Conservation (phyloP, 35 echinoderm and acorn worm species). For the Ptychodera flava region DNA sequence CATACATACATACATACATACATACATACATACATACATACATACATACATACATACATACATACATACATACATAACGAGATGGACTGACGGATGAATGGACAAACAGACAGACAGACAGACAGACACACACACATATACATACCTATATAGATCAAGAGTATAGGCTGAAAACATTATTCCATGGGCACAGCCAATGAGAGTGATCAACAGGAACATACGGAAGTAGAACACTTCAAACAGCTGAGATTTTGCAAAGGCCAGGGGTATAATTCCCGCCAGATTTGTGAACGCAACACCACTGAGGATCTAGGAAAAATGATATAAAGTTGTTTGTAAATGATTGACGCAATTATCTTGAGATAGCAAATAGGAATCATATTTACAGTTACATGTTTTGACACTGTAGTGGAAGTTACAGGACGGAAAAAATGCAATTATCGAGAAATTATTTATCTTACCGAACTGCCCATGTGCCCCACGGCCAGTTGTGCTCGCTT, state of each 20-base stretch:
- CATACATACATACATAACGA: too few relatives aligned
- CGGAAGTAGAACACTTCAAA: slow-evolving; percentile 99
- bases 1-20: too few relatives aligned
- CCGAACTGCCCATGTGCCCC: slow-evolving; percentile 73
- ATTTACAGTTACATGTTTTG: background rate
- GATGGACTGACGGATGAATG: too few relatives aligned
- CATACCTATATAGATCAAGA: slow-evolving; percentile 91
- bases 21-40: too few relatives aligned
- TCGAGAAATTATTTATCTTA: slow-evolving; percentile 30
- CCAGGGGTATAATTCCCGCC: slow-evolving; percentile 85
- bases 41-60: too few relatives aligned
- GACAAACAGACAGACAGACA: too few relatives aligned
- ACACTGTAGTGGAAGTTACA: background rate
- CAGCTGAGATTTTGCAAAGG: slow-evolving; percentile 91
- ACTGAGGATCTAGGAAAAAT: slow-evolving; percentile 63
- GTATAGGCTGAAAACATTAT: slow-evolving; percentile 82
- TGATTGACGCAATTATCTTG: background rate
- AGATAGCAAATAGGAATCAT: background rate
- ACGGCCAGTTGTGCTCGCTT: slow-evolving; percentile 58
- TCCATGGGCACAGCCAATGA: slow-evolving; percentile 74
- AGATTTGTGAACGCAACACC: slow-evolving; percentile 98
- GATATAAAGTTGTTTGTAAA: too few relatives aligned
- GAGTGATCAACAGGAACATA: slow-evolving; percentile 90
- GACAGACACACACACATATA: too few relatives aligned
- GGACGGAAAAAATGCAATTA: background rate